phyloP scores from a whole-genome alignment of 2,797 vertebrate genomes.

The Bufotes viridis region DNA sequence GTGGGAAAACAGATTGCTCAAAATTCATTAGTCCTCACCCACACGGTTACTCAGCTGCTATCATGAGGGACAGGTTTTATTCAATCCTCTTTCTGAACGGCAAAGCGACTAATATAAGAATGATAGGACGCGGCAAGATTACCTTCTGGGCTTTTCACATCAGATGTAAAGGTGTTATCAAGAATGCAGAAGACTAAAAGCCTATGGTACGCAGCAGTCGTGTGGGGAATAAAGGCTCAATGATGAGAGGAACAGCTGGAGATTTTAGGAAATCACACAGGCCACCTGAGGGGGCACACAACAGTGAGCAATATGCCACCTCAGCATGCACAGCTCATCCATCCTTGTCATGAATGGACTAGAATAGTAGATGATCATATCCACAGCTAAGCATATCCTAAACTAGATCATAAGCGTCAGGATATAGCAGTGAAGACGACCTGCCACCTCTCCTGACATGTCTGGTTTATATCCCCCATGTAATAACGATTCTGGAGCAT shows the following conservation, averaged over 20 bases:
- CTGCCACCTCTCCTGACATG: too few species aligned
- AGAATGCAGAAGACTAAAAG: background rate
- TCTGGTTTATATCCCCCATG: too few species aligned
- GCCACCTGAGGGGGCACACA: too few species aligned
- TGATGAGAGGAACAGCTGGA: background rate
- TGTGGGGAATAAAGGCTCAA: background rate
- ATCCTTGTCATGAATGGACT: background rate
- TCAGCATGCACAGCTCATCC: background rate
- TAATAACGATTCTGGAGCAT: too few species aligned
- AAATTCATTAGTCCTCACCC: too few species aligned
- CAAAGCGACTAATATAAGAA: background rate
- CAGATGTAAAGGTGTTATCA: background rate
- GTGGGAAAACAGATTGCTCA: too few species aligned
- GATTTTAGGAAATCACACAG: background rate
- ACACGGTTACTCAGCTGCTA: too few species aligned
- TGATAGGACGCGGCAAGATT: background rate
- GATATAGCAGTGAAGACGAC: background rate
- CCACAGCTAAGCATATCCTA: background rate
- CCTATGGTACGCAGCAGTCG: background rate
- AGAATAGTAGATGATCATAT: background rate
- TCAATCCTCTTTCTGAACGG: background rate
- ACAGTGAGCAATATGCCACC: background rate
- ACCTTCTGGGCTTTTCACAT: background rate
- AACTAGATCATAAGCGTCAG: background rate
- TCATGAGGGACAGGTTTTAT: too few species aligned